These are phyloP conservation scores for Carabus problematicus DNA, from an alignment of 2,888 invertebrate species.

Conservation along the genomic window DNA sequence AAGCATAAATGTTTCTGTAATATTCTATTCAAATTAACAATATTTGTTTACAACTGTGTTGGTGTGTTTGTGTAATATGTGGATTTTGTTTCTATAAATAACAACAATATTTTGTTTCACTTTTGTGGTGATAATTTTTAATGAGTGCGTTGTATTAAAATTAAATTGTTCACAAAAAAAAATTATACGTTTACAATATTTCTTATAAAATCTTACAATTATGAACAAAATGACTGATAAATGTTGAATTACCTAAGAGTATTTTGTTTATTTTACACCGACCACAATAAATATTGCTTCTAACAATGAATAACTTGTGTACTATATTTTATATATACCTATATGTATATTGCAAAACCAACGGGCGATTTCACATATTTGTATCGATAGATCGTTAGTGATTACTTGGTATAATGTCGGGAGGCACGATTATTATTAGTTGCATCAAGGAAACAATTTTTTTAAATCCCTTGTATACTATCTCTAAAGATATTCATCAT, in stretches of 20 bases:
- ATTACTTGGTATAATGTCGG: background rate
- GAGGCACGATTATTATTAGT: constrained; percentile 39
- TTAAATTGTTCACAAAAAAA: background rate
- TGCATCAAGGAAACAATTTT: constrained; percentile 31
- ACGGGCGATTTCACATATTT: constrained; percentile 3
- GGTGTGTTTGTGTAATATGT: background rate
- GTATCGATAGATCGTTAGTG: too few species aligned
- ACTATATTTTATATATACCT: background rate
- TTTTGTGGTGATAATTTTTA: constrained; percentile 25
- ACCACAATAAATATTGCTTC: constrained; percentile 33
- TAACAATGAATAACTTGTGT: constrained; percentile 24
- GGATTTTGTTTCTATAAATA: constrained; percentile 8
- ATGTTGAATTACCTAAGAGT: too few species aligned
- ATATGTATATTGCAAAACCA: background rate
- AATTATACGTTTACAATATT: constrained; percentile 27
- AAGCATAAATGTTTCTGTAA: constrained; percentile 3
- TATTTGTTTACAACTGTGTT: too few species aligned
- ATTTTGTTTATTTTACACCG: constrained; percentile 20
- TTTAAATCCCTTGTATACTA: constrained; percentile 19
- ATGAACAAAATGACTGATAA: background rate
- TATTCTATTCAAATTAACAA: too few species aligned
- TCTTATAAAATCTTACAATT: constrained; percentile 27
- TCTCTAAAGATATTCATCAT: constrained; percentile 31
- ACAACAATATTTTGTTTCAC: constrained; percentile 27
- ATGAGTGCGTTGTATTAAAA: constrained; percentile 29